Evolutionary conservation across 1,140 invertebrate species (phyloP).

Genomic region (Drosophila lini): DNA sequence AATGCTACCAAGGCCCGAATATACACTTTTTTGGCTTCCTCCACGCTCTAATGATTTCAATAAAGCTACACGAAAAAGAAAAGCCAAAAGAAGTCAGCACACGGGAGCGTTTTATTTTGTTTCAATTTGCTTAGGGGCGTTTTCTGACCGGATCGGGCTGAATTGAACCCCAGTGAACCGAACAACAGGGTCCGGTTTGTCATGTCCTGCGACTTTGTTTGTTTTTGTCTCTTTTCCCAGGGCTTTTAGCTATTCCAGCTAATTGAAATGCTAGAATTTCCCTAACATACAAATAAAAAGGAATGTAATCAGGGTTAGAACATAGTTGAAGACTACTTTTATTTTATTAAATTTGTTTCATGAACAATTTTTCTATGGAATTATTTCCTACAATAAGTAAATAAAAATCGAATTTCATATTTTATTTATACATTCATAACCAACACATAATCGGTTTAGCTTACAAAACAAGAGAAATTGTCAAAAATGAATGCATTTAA

Average conservation of each 20-base stretch:
- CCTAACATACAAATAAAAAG: neutral
- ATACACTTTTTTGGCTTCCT: conserved; percentile 22
- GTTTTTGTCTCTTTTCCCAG: conserved; percentile 5
- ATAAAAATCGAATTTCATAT: neutral
- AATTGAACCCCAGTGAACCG: conserved; percentile 37
- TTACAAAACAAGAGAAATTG: neutral
- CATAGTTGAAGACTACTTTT: neutral
- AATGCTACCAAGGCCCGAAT: conserved; percentile 25
- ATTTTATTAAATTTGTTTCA: neutral
- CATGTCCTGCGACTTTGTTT: conserved; percentile 23
- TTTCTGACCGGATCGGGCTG: conserved; percentile 30
- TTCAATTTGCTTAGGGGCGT: conserved; percentile 67
- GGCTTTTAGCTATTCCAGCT: conserved; percentile 54
- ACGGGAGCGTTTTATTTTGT: conserved; percentile 63
- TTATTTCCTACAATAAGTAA: neutral
- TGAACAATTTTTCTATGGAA: neutral
- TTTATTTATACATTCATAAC: neutral
- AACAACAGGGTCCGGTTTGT: conserved; percentile 46
- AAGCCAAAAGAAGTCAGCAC: conserved; percentile 40
- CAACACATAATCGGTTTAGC: neutral
- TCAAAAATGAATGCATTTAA: neutral
- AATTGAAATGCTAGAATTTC: conserved; percentile 63
- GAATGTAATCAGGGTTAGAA: too few relatives aligned
- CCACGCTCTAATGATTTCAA: conserved; percentile 79
- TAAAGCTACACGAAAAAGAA: conserved; percentile 57